Evolutionary conservation across 2,113 vertebrate genomes (phyloP).

Genomic region (Prietella phreatophila): DNA sequence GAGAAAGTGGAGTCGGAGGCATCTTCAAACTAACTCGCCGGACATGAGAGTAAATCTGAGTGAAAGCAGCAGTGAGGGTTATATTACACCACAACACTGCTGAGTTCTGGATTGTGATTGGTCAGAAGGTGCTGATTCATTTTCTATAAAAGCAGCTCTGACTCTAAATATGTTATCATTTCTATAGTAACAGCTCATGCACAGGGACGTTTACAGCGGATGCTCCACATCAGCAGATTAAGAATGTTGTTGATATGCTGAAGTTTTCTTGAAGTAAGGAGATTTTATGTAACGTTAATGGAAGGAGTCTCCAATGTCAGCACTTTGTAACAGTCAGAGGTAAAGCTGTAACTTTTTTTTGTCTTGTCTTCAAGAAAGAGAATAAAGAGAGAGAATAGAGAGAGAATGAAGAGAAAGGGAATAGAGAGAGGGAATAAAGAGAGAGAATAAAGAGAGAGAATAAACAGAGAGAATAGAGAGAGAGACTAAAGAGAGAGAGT

Average conservation of each 20-base stretch:
- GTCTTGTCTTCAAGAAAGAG: too few species aligned
- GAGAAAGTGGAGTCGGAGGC: neutral
- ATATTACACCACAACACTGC: neutral
- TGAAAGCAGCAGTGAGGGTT: neutral
- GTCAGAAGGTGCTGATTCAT: neutral
- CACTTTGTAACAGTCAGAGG: neutral
- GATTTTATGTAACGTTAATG: neutral
- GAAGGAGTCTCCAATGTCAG: neutral
- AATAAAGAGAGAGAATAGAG: too few species aligned
- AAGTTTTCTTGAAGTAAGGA: too few species aligned
- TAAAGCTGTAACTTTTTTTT: neutral
- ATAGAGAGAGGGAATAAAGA: too few species aligned
- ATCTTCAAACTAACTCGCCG: neutral
- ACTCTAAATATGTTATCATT: neutral
- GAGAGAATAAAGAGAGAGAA: too few species aligned
- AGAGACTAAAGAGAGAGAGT: too few species aligned
- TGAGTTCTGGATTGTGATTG: neutral
- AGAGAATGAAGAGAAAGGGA: too few species aligned
- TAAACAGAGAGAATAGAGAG: too few species aligned
- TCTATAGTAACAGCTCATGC: neutral
- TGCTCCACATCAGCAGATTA: too few species aligned
- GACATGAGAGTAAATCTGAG: neutral
- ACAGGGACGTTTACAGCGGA: too few species aligned
- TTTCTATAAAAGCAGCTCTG: neutral
- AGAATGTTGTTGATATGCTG: too few species aligned